Evolutionary conservation across 1,140 invertebrate genomes (phyloP).

Genomic region (Leptopilina clavipes): DNA sequence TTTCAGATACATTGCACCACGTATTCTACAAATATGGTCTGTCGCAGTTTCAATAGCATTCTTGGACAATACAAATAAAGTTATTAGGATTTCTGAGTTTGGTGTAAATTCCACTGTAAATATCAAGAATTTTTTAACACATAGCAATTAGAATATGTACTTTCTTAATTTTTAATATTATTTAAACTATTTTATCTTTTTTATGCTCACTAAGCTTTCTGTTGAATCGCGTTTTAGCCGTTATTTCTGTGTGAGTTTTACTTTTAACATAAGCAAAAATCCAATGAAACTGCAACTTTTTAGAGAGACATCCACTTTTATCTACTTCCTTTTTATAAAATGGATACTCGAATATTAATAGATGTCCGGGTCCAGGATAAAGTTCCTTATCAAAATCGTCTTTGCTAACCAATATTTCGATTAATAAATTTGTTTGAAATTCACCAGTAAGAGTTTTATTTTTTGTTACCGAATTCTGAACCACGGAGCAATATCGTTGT

Average conservation of each 20-base stretch:
- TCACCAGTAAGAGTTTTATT: background rate
- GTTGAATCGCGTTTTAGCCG: background rate
- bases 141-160: too few relatives aligned
- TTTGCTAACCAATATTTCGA: background rate
- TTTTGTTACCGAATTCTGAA: background rate
- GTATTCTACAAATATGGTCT: conserved; percentile 39
- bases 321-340: background rate
- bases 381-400: conserved; percentile 10
- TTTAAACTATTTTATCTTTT: background rate
- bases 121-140: background rate
- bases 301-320: background rate
- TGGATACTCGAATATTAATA: background rate
- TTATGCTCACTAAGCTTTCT: background rate
- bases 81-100: background rate
- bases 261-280: conserved; percentile 12
- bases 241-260: background rate
- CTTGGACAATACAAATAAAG: background rate
- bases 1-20: conserved; percentile 41
- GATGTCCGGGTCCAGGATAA: conserved; percentile 4
- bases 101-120: background rate
- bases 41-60: conserved; percentile 3
- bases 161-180: too few relatives aligned
- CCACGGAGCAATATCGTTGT: background rate
- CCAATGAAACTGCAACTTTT: background rate
- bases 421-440: background rate